Conservation (phyloP, 1,140 invertebrate genomes). For the Bombus cullumanus region DNA sequence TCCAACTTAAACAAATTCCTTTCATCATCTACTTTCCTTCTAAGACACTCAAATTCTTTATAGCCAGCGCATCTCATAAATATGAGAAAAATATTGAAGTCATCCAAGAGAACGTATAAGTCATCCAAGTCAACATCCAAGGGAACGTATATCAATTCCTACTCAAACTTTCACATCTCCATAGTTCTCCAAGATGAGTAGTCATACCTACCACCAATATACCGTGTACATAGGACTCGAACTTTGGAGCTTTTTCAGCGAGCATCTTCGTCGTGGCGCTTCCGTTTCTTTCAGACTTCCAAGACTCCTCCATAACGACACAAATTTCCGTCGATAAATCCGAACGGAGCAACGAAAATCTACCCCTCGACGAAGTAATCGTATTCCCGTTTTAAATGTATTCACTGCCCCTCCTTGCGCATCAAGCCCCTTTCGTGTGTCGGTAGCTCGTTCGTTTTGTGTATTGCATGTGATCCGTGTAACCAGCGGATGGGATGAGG, state of each 20-base stretch:
- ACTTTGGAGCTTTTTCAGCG: conserved; percentile 41
- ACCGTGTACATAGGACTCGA: neutral
- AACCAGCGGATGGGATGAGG: conserved; percentile 10
- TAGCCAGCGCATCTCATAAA: neutral
- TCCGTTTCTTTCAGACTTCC: conserved; percentile 60
- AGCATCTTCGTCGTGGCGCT: conserved; percentile 34
- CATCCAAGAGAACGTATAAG: neutral
- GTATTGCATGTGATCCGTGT: conserved; percentile 36
- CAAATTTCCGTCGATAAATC: conserved; percentile 81
- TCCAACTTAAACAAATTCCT: too few relatives aligned
- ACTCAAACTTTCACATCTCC: neutral
- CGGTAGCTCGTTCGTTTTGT: neutral
- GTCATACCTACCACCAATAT: neutral
- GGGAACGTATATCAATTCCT: neutral
- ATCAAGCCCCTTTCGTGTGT: conserved; percentile 38
- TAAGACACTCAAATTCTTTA: neutral
- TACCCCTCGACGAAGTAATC: conserved; percentile 72
- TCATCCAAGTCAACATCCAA: too few relatives aligned
- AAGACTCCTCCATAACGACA: conserved; percentile 66
- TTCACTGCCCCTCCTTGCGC: conserved; percentile 69
- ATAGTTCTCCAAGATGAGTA: conserved; percentile 28
- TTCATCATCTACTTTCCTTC: too few relatives aligned
- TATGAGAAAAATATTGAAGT: neutral
- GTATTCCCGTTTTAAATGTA: conserved; percentile 81
- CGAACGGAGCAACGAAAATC: conserved; percentile 72